A percentile compares a stretch with the other conserved stretches of the same genome.
Evolutionary conservation across 2,113 vertebrate genomes (phyloP).

Genomic region (Phalacrocorax pelagicus): DNA sequence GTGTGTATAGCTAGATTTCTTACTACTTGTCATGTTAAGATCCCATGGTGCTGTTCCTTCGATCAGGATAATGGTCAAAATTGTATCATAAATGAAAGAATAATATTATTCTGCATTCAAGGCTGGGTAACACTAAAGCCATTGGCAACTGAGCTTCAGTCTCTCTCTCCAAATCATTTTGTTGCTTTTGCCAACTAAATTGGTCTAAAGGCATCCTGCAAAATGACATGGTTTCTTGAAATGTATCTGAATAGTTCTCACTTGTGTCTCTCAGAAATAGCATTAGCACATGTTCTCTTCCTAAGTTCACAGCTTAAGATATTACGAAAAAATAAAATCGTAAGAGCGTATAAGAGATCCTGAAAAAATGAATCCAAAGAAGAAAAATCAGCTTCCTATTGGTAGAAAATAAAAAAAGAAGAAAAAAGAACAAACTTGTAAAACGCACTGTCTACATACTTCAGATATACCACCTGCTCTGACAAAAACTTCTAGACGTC

Average conservation of each 20-base stretch:
- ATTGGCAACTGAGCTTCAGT: background rate
- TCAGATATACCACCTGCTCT: constrained; percentile 27
- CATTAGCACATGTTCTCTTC: constrained; percentile 41
- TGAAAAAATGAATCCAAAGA: background rate
- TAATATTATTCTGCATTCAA: background rate
- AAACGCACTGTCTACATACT: constrained; percentile 7
- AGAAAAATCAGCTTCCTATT: background rate
- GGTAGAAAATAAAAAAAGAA: constrained; percentile 1
- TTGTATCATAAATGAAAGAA: background rate
- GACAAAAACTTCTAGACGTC: background rate
- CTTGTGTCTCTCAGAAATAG: constrained; percentile 37
- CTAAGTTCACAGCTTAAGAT: constrained; percentile 21
- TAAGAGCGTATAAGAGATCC: background rate
- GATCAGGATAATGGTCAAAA: background rate
- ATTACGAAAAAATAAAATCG: constrained; percentile 30
- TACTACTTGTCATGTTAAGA: background rate
- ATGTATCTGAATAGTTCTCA: background rate
- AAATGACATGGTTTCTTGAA: background rate
- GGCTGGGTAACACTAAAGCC: fast-evolving
- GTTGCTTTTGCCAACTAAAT: background rate
- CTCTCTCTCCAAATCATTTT: background rate
- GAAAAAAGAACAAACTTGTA: background rate
- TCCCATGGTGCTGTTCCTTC: background rate
- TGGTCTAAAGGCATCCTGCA: background rate
- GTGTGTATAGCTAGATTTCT: background rate